A percentile compares a stretch with the other conserved stretches of the same genome.
Evolutionary conservation across 2,113 vertebrate genomes (phyloP).

Genomic region (Brachyistius frenatus): DNA sequence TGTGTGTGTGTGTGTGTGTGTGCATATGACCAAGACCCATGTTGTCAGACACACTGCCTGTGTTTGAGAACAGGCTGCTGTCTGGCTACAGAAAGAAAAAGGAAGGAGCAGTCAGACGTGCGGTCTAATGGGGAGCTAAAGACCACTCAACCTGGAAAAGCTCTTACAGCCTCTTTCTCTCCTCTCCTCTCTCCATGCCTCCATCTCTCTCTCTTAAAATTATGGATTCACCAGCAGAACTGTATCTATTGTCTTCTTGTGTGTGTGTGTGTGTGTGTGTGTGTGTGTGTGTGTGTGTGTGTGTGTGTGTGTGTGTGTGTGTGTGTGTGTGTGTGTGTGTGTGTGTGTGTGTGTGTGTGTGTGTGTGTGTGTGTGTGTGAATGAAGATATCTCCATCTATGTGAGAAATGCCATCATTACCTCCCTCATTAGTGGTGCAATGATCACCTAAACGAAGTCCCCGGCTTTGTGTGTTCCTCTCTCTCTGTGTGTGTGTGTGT

Average conservation of each 20-base stretch:
- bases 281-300: too few relatives aligned
- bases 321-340: too few relatives aligned
- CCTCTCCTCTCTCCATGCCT: constrained; percentile 18
- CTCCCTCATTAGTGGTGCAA: constrained; percentile 82
- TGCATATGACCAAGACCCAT: constrained; percentile 19
- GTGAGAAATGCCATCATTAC: constrained; percentile 81
- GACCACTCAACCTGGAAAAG: constrained; percentile 71
- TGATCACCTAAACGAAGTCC: constrained; percentile 76
- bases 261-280: neutral
- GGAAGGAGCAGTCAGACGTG: constrained; percentile 50
- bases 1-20: constrained; percentile 17
- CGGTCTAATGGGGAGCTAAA: constrained; percentile 62
- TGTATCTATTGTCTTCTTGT: constrained; percentile 44
- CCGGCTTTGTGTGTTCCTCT: constrained; percentile 40
- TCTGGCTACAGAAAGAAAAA: constrained; percentile 24
- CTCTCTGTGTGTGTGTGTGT: constrained; percentile 7
- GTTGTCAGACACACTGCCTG: constrained; percentile 10
- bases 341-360: too few relatives aligned
- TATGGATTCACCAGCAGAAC: constrained; percentile 33
- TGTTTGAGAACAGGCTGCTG: constrained; percentile 24
- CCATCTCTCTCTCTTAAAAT: constrained; percentile 21
- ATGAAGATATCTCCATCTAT: constrained; percentile 70
- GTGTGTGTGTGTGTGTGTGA: constrained; percentile 29
- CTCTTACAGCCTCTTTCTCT: constrained; percentile 31
- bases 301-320: too few relatives aligned